These are phyloP conservation scores for Gobio gobio DNA, from an alignment of 2,113 vertebrate genomes.

Conservation along the genomic window DNA sequence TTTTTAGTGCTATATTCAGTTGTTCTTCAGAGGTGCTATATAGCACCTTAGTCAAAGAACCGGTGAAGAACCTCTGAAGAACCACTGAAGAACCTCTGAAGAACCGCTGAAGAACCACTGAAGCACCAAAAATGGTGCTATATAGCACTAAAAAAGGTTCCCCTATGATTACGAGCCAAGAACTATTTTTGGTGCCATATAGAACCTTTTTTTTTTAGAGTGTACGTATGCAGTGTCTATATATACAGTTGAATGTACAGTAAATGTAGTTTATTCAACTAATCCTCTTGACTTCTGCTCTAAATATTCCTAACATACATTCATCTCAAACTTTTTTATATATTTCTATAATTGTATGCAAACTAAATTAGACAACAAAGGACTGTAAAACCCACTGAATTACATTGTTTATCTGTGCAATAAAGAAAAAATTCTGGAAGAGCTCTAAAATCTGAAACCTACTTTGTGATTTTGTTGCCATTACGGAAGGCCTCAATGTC, in stretches of 20 bases:
- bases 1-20: too few relatives aligned
- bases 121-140: too few relatives aligned
- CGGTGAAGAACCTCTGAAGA: too few relatives aligned
- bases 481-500: constrained; percentile 84
- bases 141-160: too few relatives aligned
- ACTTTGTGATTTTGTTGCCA: constrained; percentile 86
- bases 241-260: not conserved
- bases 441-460: constrained; percentile 57
- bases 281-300: not conserved
- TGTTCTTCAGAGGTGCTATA: too few relatives aligned
- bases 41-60: too few relatives aligned
- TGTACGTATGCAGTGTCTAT: not conserved
- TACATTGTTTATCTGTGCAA: not conserved
- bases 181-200: too few relatives aligned
- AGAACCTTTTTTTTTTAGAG: too few relatives aligned
- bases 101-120: too few relatives aligned
- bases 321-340: not conserved
- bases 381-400: not conserved
- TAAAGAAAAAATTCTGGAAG: not conserved
- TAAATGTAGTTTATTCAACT: not conserved
- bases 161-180: too few relatives aligned
- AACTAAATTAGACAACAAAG: not conserved
- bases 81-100: too few relatives aligned
- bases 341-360: not conserved
- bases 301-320: not conserved